These are phyloP conservation scores for Drosophila navojoa DNA, from an alignment of 1,140 invertebrate species.

Conservation along the genomic window DNA sequence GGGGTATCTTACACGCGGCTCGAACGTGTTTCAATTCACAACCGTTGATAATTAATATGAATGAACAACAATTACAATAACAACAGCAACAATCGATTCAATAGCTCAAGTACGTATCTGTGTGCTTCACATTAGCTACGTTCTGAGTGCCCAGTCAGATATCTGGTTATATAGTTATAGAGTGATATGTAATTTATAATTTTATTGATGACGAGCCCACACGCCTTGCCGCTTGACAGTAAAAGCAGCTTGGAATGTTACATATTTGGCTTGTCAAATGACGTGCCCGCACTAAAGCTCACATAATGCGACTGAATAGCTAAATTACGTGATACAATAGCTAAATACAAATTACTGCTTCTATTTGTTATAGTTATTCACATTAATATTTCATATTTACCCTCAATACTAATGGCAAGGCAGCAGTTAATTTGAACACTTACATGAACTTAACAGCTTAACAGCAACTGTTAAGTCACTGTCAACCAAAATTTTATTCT, in stretches of 20 bases:
- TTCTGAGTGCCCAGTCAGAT: slow-evolving; percentile 8
- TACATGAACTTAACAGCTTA: no score
- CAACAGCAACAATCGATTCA: slow-evolving; percentile 17
- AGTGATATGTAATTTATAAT: slow-evolving; percentile 39
- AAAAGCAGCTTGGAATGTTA: slow-evolving; percentile 54
- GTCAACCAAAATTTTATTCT: not conserved
- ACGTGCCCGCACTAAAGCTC: slow-evolving; percentile 34
- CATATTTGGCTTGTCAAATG: slow-evolving; percentile 56
- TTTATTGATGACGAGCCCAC: slow-evolving; percentile 60
- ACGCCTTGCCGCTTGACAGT: slow-evolving; percentile 37
- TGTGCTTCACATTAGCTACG: slow-evolving; percentile 36
- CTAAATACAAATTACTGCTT: slow-evolving; percentile 19
- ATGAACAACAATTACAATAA: slow-evolving; percentile 43
- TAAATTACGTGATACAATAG: slow-evolving; percentile 5
- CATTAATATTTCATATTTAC: no score
- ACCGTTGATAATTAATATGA: slow-evolving; percentile 69
- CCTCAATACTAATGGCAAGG: no score
- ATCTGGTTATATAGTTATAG: slow-evolving; percentile 8
- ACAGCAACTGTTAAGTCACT: no score
- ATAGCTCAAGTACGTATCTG: slow-evolving; percentile 51
- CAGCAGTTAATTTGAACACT: no score
- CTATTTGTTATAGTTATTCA: not conserved
- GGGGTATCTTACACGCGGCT: slow-evolving; percentile 50
- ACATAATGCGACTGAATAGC: slow-evolving; percentile 18
- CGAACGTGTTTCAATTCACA: slow-evolving; percentile 73